Base-by-base conservation (phyloP, 2,888 invertebrate species). In the Iphiclides podalirius region DNA sequence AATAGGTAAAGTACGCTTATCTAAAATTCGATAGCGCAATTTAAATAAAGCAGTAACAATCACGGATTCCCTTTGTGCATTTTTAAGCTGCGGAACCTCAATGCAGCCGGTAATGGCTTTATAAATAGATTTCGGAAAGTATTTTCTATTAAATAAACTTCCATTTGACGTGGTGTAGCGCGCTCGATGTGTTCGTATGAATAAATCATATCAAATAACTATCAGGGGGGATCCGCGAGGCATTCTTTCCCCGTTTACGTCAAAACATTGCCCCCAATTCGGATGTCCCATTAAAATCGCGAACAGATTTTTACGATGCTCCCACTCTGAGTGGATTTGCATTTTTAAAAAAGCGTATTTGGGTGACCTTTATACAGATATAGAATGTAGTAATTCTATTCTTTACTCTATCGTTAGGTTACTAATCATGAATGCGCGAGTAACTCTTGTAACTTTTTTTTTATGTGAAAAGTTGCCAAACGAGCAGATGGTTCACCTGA, bases 161-260 rank as follows among this genome's bases (percentile, higher is more conserved):
- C 89, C 86, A 77, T 78, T 75, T 74, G 73, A 76, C 79, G 71
- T 69, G 64, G 64, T 64, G 58, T 59, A 55, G 54, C 55, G 58
- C 66, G 73, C 50, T 67, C 72, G 73, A 67, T 70, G 66, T 63
- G 76, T 70, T 75, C 73, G 90, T 87, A 92, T 92, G 91, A 91
- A 92, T 92, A 92, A 91, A 92, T 92, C 90, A 92, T 91, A 92
- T 92, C 90, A 92, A 91, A 91, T 91, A 91, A 91, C 92, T 91
- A 92, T 92, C 91, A 91, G 82, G 90, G 90, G 90, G 87, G 75
- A 72, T 73, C 52, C 60, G 58, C 60, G 57, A 56, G 65, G 64
- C 70, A 77, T 75, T 78, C 79, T 78, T 78, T 77, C 70, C 67
- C 72, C 66, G 68, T 69, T 69, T 69, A 74, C 72, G 72, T 75